Percentiles rank a stretch among this genome's conserved stretches.
Evolutionary conservation across 2,797 vertebrate genomes (phyloP).

Genomic region (Dallia pectoralis): DNA sequence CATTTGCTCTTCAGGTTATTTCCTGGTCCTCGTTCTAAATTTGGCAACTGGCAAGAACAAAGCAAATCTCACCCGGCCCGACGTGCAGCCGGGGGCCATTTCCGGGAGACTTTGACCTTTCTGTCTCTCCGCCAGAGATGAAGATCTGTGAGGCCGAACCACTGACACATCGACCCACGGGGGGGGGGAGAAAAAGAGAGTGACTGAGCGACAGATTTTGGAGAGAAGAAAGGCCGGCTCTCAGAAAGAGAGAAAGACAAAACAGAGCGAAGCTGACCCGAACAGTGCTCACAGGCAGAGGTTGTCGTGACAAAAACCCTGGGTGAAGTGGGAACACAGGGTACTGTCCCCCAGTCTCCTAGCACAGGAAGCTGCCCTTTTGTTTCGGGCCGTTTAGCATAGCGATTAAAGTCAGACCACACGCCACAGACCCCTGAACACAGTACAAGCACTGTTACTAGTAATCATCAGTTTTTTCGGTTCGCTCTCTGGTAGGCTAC

Average conservation of each 20-base stretch:
- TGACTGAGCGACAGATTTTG: neutral
- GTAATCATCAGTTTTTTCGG: slow-evolving; percentile 63
- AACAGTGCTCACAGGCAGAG: slow-evolving; percentile 52
- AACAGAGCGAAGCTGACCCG: neutral
- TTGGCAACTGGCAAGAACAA: slow-evolving; percentile 46
- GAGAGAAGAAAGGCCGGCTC: neutral
- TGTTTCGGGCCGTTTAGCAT: slow-evolving; percentile 55
- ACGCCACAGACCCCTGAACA: slow-evolving; percentile 71
- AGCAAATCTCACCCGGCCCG: slow-evolving; percentile 29
- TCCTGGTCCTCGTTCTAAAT: slow-evolving; percentile 59
- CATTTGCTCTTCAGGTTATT: slow-evolving; percentile 54
- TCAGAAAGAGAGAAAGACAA: neutral
- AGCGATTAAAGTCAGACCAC: slow-evolving; percentile 70
- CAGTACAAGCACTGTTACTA: slow-evolving; percentile 56
- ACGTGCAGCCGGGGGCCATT: slow-evolving; percentile 54
- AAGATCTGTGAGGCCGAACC: slow-evolving; percentile 30
- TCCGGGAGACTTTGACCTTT: slow-evolving; percentile 64
- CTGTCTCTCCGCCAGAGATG: slow-evolving; percentile 21
- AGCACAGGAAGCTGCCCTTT: slow-evolving; percentile 65
- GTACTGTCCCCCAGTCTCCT: slow-evolving; percentile 55
- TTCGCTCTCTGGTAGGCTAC: slow-evolving; percentile 45
- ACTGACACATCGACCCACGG: slow-evolving; percentile 41
- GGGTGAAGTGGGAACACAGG: slow-evolving; percentile 48
- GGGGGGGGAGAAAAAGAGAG: slow-evolving; percentile 10
- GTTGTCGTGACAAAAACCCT: slow-evolving; percentile 9